Percentiles rank a stretch among this genome's conserved stretches.
Conservation (phyloP, 2,888 invertebrate genomes). For the Heliconius hortense region DNA sequence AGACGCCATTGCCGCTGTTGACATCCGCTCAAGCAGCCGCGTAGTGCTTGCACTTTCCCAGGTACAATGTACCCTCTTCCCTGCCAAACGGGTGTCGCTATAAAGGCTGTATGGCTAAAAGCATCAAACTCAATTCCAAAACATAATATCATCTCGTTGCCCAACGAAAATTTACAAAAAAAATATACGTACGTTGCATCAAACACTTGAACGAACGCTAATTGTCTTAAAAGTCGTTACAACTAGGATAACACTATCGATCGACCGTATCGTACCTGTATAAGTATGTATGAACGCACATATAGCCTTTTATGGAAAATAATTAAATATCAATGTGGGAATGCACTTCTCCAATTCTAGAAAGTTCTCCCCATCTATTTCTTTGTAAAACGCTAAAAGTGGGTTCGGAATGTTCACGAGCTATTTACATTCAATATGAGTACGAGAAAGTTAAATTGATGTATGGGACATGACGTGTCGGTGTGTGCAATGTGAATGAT, state of each 20-base stretch:
- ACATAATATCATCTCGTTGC: no score
- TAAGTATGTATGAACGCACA: slow-evolving; percentile 28
- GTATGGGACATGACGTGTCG: background rate
- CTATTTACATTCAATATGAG: slow-evolving; percentile 15
- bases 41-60: no score
- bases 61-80: no score
- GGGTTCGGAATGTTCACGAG: slow-evolving; percentile 14
- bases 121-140: no score
- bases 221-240: slow-evolving; percentile 1
- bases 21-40: no score
- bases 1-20: no score
- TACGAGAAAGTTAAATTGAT: slow-evolving; percentile 23
- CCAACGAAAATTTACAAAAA: background rate
- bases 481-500: background rate
- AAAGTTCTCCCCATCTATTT: slow-evolving; percentile 32
- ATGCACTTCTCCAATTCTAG: slow-evolving; percentile 34
- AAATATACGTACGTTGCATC: background rate
- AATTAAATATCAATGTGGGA: slow-evolving; percentile 41
- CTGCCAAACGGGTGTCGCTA: no score
- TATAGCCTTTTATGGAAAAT: slow-evolving; percentile 38
- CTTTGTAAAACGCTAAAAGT: slow-evolving; percentile 21
- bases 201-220: background rate
- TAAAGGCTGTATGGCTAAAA: no score
- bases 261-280: slow-evolving; percentile 32
- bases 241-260: slow-evolving; percentile 21